Conservation (phyloP, 2,888 invertebrate species). For the Drosophila austrosaltans region DNA sequence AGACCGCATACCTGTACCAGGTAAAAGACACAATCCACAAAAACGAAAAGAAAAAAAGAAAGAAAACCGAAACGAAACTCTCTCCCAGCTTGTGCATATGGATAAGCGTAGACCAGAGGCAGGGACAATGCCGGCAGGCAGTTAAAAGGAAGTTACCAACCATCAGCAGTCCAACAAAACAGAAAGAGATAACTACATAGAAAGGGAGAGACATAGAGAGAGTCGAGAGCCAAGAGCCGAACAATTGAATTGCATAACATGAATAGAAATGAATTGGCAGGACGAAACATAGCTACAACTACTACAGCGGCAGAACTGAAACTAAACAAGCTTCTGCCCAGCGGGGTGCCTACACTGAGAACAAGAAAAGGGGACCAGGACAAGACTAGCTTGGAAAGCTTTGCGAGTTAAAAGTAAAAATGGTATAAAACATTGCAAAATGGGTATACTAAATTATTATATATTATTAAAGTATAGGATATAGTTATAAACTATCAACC, state of each 20-base stretch:
- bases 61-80: conserved; percentile 3
- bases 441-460: too few relatives aligned
- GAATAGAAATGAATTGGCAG: conserved; percentile 80
- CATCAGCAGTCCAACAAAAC: conserved; percentile 10
- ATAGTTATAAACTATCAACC: too few relatives aligned
- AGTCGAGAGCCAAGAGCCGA: conserved; percentile 38
- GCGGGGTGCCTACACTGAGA: conserved; percentile 9
- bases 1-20: conserved; percentile 19
- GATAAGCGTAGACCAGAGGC: conserved; percentile 42
- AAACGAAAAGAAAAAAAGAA: conserved; percentile 20
- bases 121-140: conserved; percentile 17
- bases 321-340: conserved; percentile 26
- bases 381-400: too few relatives aligned
- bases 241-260: conserved; percentile 81
- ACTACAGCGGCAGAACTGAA: conserved; percentile 3
- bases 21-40: conserved; percentile 14
- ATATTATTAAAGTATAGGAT: too few relatives aligned
- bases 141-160: conserved; percentile 37
- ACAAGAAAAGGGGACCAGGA: too few relatives aligned
- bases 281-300: conserved; percentile 26
- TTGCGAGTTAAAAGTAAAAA: too few relatives aligned
- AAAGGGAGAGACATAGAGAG: not conserved
- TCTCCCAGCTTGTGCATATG: conserved; percentile 56
- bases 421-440: too few relatives aligned
- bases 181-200: not conserved